These are phyloP conservation scores for Hoplostethus mediterraneus DNA, from an alignment of 2,797 vertebrate genomes.

Conservation along the genomic window DNA sequence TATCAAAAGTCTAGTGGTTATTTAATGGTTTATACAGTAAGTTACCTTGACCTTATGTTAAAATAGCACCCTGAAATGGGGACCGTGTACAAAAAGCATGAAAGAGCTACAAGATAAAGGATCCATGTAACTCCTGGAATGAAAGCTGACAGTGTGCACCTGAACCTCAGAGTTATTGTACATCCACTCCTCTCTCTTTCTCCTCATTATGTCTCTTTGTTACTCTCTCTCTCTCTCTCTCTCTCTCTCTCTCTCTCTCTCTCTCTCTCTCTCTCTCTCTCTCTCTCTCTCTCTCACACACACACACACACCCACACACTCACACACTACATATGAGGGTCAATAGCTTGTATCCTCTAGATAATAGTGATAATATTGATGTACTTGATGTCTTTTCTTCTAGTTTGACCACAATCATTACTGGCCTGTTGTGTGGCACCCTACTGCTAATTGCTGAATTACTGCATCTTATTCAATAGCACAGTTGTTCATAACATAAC, in stretches of 20 bases:
- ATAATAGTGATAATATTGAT: slow-evolving; percentile 3
- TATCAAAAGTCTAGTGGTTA: background rate
- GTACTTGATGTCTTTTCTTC: background rate
- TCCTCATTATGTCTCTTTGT: slow-evolving; percentile 13
- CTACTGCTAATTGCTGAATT: no score
- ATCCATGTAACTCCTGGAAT: background rate
- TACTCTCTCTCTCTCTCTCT: background rate
- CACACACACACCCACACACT: slow-evolving; percentile 15
- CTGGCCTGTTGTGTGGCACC: no score
- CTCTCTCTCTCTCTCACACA: slow-evolving; percentile 5
- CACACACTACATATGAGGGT: slow-evolving; percentile 1
- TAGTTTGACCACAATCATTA: slow-evolving; percentile 22
- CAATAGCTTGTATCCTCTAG: background rate
- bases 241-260: background rate
- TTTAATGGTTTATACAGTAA: slow-evolving; percentile 24
- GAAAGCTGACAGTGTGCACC: slow-evolving; percentile 28
- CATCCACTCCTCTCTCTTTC: slow-evolving; percentile 23
- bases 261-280: background rate
- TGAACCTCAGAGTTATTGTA: slow-evolving; percentile 10
- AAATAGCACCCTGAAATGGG: slow-evolving; percentile 13
- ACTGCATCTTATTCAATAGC: no score
- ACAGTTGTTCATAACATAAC: background rate
- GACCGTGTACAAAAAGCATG: slow-evolving; percentile 5
- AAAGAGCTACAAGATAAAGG: background rate
- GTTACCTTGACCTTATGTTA: slow-evolving; percentile 13